Evolutionary conservation across 2,113 vertebrate species (phyloP).

Genomic region (Oryzias melastigma): DNA sequence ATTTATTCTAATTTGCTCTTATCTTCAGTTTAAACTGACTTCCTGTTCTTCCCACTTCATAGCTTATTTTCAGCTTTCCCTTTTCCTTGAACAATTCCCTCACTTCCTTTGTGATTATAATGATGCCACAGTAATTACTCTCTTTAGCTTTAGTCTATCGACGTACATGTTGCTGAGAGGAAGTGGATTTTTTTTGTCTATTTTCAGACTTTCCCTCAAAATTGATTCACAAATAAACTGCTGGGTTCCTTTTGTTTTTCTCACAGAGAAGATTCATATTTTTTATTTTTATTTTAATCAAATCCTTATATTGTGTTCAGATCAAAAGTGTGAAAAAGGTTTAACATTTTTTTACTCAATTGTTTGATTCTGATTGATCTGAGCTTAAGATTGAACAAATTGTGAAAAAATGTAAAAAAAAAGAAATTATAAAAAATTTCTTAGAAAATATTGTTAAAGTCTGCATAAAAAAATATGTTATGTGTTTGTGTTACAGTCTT

Average conservation of each 20-base stretch:
- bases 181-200: constrained; percentile 3
- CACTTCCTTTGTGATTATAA: constrained; percentile 4
- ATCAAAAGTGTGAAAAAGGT: too few relatives aligned
- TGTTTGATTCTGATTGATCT: too few relatives aligned
- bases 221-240: neutral
- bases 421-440: too few relatives aligned
- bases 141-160: constrained; percentile 10
- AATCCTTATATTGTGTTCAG: too few relatives aligned
- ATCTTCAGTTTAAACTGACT: constrained; percentile 20
- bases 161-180: neutral
- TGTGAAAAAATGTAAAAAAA: too few relatives aligned
- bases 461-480: too few relatives aligned
- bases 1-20: neutral
- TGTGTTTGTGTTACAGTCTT: too few relatives aligned
- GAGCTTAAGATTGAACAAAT: too few relatives aligned
- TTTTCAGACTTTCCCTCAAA: neutral
- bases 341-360: too few relatives aligned
- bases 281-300: too few relatives aligned
- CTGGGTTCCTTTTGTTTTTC: neutral
- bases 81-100: neutral
- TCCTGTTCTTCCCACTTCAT: neutral
- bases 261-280: neutral
- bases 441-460: too few relatives aligned
- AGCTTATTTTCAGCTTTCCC: neutral
- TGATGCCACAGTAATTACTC: constrained; percentile 8